These are phyloP conservation scores for Melipona bicolor DNA, from an alignment of 2,888 invertebrate genomes.

Conservation along the genomic window DNA sequence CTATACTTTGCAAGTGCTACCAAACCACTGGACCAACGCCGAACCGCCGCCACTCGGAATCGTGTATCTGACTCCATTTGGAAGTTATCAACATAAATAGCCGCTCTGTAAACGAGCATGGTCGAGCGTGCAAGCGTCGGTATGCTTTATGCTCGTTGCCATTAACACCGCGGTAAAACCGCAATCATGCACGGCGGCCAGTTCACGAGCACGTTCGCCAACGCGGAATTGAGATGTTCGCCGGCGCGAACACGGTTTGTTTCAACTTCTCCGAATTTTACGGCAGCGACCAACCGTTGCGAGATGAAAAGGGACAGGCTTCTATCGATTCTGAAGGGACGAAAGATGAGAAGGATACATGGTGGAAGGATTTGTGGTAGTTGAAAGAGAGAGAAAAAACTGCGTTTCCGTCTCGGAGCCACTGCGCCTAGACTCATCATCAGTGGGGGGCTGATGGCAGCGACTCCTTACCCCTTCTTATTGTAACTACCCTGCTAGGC, in stretches of 20 bases:
- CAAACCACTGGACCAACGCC: conserved; percentile 70
- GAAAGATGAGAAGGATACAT: no score
- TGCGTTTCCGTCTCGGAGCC: no score
- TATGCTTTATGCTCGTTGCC: conserved; percentile 67
- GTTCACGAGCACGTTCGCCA: conserved; percentile 16
- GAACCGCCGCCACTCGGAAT: conserved; percentile 68
- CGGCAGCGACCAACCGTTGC: conserved; percentile 41
- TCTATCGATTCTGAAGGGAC: no score
- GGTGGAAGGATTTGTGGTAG: no score
- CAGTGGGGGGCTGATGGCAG: no score
- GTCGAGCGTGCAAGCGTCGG: conserved; percentile 60
- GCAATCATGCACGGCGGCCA: conserved; percentile 44
- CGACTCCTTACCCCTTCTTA: no score
- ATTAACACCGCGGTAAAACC: conserved; percentile 68
- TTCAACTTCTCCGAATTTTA: conserved; percentile 59
- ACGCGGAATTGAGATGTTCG: neutral
- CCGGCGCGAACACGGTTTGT: conserved; percentile 38
- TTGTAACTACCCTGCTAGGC: no score
- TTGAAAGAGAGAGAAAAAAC: no score
- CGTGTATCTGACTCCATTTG: conserved; percentile 79
- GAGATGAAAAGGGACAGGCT: conserved; percentile 55
- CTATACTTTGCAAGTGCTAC: conserved; percentile 78
- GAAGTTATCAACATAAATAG: conserved; percentile 81
- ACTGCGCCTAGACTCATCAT: no score
- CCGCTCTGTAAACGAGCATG: conserved; percentile 74